A percentile compares a stretch with the other conserved stretches of the same genome.
phyloP scores from a whole-genome alignment of 2,113 vertebrate genomes.

The Elephantulus edwardii region DNA sequence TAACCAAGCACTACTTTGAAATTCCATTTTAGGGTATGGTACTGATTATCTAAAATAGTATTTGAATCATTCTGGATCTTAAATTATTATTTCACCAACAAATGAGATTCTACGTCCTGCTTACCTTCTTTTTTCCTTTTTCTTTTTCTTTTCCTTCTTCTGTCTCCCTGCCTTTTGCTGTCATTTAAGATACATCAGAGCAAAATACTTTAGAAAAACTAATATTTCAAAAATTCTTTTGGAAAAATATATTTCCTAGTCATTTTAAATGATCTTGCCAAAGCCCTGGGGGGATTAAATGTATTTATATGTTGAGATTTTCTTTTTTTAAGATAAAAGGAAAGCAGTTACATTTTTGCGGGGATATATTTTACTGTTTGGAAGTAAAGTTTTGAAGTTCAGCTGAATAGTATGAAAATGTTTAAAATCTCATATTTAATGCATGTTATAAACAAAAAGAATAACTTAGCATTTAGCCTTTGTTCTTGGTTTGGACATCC shows the following conservation, averaged over 20 bases:
- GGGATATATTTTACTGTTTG: constrained; percentile 50
- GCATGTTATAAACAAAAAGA: constrained; percentile 62
- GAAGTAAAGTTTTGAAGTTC: constrained; percentile 56
- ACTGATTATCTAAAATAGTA: constrained; percentile 81
- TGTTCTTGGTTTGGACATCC: constrained; percentile 55
- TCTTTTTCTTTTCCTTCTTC: neutral
- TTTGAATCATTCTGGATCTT: constrained; percentile 74
- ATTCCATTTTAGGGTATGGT: neutral
- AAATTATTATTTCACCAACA: constrained; percentile 78
- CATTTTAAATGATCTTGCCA: constrained; percentile 45
- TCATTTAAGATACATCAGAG: constrained; percentile 75
- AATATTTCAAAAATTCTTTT: constrained; percentile 61
- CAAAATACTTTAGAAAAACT: constrained; percentile 77
- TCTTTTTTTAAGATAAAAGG: neutral
- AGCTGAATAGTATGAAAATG: constrained; percentile 63
- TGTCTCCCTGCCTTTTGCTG: constrained; percentile 71
- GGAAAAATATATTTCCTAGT: constrained; percentile 75
- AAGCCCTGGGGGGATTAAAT: neutral
- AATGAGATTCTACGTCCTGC: constrained; percentile 58
- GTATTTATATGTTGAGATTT: neutral
- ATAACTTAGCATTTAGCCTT: constrained; percentile 64
- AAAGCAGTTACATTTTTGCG: neutral
- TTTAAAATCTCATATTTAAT: constrained; percentile 69
- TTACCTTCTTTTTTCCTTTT: neutral
- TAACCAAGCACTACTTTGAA: neutral